phyloP scores from a whole-genome alignment of 2,888 invertebrate genomes.

The Cosmorhoe ocellata region DNA sequence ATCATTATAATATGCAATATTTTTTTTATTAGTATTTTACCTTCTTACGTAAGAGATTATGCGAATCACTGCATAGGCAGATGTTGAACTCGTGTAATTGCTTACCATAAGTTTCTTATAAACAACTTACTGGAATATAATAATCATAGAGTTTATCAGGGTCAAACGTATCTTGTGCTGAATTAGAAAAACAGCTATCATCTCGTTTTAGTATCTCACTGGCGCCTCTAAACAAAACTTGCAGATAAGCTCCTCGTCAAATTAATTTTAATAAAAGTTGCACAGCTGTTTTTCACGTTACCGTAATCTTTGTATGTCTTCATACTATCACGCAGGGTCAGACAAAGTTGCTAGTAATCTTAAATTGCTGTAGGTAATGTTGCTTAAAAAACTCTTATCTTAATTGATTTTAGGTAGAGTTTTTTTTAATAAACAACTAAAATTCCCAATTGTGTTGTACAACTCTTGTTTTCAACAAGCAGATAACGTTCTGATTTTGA shows the following conservation, averaged over 20 bases:
- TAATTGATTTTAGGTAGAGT: constrained; percentile 24
- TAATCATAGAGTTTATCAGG: constrained; percentile 69
- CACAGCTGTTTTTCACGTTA: background rate
- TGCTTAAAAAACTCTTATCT: constrained; percentile 12
- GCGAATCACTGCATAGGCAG: constrained; percentile 39
- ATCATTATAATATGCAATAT: too few relatives aligned
- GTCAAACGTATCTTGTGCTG: constrained; percentile 56
- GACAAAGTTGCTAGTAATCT: constrained; percentile 13
- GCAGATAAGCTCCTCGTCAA: constrained; percentile 11
- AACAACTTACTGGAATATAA: constrained; percentile 51
- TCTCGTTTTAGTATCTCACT: constrained; percentile 41
- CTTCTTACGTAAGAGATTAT: background rate
- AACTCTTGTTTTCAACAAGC: background rate
- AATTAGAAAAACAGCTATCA: constrained; percentile 62
- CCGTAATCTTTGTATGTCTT: too few relatives aligned
- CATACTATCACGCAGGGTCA: constrained; percentile 11
- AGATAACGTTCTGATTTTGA: constrained; percentile 5
- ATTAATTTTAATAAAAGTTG: constrained; percentile 22
- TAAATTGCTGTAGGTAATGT: constrained; percentile 3
- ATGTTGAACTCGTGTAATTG: constrained; percentile 52
- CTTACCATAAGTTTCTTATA: constrained; percentile 43
- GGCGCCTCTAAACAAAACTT: constrained; percentile 63
- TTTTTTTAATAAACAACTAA: constrained; percentile 3
- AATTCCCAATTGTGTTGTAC: constrained; percentile 1
- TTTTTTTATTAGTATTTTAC: too few relatives aligned